Percentiles rank a stretch among this genome's conserved stretches.
phyloP scores from a whole-genome alignment of 2,888 invertebrate species.

The Lasioglossum malachurum region DNA sequence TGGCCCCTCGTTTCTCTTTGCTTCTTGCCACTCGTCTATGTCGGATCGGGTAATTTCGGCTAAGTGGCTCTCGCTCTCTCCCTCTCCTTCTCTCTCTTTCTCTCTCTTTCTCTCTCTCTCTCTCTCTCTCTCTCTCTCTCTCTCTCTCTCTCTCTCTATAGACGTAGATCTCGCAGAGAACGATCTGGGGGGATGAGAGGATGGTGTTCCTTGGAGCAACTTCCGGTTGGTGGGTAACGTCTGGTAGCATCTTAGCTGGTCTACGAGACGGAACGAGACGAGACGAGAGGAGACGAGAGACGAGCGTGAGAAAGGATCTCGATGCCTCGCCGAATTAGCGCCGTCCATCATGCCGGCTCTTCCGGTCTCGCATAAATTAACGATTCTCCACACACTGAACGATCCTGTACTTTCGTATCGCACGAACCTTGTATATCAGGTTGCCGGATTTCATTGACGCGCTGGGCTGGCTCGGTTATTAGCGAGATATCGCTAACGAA shows the following conservation, averaged over 20 bases:
- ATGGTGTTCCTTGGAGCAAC: conserved; percentile 52
- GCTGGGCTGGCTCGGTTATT: neutral
- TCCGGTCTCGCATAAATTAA: conserved; percentile 14
- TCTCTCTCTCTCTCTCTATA: neutral
- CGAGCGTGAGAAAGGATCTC: conserved; percentile 21
- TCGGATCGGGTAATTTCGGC: conserved; percentile 63
- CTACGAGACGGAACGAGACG: neutral
- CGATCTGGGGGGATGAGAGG: conserved; percentile 36
- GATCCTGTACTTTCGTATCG: neutral
- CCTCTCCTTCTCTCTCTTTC: neutral
- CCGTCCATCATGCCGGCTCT: neutral
- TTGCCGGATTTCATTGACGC: neutral
- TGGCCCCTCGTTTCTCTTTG: conserved; percentile 33
- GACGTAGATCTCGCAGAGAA: conserved; percentile 20
- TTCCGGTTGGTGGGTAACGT: conserved; percentile 30
- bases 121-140: conserved; percentile 11
- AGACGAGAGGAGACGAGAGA: neutral
- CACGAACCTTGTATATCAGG: neutral
- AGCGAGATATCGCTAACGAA: conserved; percentile 26
- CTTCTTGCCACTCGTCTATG: conserved; percentile 53
- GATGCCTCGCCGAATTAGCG: conserved; percentile 26
- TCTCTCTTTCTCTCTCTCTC: neutral
- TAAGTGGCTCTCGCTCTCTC: conserved; percentile 51
- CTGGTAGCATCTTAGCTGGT: conserved; percentile 34
- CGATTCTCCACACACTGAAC: neutral